Conservation (phyloP, 2,797 vertebrate species). For the Sternarchorhynchus goeldii region DNA sequence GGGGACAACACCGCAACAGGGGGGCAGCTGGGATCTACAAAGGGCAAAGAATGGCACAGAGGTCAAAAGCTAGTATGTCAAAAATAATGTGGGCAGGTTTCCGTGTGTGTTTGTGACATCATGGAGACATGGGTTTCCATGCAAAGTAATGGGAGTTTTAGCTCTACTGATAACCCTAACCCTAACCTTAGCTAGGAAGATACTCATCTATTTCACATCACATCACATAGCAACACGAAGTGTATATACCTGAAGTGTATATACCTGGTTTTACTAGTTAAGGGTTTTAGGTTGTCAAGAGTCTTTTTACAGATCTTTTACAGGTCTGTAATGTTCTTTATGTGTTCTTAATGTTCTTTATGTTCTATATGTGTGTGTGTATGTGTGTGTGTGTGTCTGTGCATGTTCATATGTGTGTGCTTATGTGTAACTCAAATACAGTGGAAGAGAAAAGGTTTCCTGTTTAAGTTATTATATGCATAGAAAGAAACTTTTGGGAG, state of each 20-base stretch:
- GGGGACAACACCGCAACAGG: slow-evolving; percentile 54
- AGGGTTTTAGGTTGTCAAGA: background rate
- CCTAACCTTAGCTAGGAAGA: background rate
- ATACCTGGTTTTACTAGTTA: background rate
- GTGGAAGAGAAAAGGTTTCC: too few relatives aligned
- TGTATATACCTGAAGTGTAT: background rate
- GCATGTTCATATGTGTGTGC: too few relatives aligned
- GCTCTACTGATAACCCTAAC: background rate
- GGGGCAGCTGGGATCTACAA: slow-evolving; percentile 52
- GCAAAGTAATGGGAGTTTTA: background rate
- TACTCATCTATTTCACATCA: background rate
- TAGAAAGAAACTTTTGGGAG: too few relatives aligned
- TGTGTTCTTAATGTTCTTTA: too few relatives aligned
- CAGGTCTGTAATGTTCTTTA: too few relatives aligned
- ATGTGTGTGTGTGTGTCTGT: too few relatives aligned
- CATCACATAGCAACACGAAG: background rate
- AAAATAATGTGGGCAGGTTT: slow-evolving; percentile 34
- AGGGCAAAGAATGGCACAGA: slow-evolving; percentile 42
- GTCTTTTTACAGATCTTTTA: background rate
- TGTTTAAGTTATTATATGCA: too few relatives aligned
- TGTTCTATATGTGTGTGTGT: too few relatives aligned
- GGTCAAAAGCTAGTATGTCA: slow-evolving; percentile 46
- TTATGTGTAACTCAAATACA: too few relatives aligned
- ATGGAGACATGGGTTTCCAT: background rate
- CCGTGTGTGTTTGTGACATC: slow-evolving; percentile 22